phyloP scores from a whole-genome alignment of 2,888 invertebrate genomes.

The Clunio marinus region DNA sequence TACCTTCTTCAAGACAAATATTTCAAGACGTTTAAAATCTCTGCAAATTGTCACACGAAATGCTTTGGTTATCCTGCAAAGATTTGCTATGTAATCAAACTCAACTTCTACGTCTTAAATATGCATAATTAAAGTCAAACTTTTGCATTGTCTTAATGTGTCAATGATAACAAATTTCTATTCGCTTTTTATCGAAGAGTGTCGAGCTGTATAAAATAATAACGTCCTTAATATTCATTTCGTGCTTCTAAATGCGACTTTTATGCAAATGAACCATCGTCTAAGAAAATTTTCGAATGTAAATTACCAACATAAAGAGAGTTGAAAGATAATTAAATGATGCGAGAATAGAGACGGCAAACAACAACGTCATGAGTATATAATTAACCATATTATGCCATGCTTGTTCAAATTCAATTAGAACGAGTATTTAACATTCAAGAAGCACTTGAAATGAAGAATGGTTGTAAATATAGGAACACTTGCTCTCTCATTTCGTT shows the following conservation, averaged over 20 bases:
- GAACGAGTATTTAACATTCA: conserved; percentile 20
- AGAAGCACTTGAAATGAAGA: conserved; percentile 18
- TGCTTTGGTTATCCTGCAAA: background rate
- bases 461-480: background rate
- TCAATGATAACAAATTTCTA: no score
- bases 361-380: background rate
- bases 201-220: conserved; percentile 21
- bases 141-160: background rate
- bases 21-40: no score
- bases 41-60: background rate
- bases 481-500: background rate
- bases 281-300: conserved; percentile 15
- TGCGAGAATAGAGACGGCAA: conserved; percentile 28
- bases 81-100: background rate
- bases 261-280: conserved; percentile 11
- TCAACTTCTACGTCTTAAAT: background rate
- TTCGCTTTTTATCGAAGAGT: background rate
- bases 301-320: conserved; percentile 7
- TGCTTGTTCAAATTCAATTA: conserved; percentile 25
- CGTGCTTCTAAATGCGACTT: conserved; percentile 1
- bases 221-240: conserved; percentile 35
- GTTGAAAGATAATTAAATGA: conserved; percentile 36
- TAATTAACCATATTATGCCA: conserved; percentile 22
- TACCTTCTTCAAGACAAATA: no score
- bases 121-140: background rate